phyloP scores from a whole-genome alignment of 2,888 invertebrate genomes.

The Onchidella celtica region DNA sequence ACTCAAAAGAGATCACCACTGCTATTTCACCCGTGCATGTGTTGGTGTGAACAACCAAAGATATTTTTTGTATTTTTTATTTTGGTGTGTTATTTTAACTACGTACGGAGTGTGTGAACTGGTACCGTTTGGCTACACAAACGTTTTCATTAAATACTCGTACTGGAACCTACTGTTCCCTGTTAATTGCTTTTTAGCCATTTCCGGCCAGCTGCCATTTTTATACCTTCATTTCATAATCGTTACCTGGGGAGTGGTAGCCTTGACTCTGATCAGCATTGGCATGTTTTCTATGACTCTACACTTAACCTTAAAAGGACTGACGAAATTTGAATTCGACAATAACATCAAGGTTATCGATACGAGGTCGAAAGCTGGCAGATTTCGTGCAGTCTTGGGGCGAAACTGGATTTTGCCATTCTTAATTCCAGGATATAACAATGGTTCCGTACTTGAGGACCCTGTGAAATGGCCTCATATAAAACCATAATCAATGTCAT shows the following conservation, averaged over 20 bases:
- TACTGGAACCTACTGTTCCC: slow-evolving; percentile 65
- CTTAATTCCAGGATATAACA: slow-evolving; percentile 66
- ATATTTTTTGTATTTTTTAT: slow-evolving; percentile 73
- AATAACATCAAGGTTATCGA: slow-evolving; percentile 64
- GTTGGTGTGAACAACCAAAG: slow-evolving; percentile 74
- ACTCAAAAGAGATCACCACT: slow-evolving; percentile 78
- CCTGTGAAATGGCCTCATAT: slow-evolving; percentile 66
- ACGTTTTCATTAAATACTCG: slow-evolving; percentile 49
- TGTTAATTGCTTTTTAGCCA: slow-evolving; percentile 58
- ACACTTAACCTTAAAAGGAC: slow-evolving; percentile 57
- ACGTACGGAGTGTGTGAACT: slow-evolving; percentile 60
- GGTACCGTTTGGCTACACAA: slow-evolving; percentile 52
- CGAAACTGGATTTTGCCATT: slow-evolving; percentile 70
- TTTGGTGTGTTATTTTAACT: slow-evolving; percentile 66
- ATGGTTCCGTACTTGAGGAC: slow-evolving; percentile 64
- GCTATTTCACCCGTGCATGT: slow-evolving; percentile 74
- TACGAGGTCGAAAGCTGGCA: slow-evolving; percentile 53
- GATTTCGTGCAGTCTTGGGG: slow-evolving; percentile 69
- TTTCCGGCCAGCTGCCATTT: slow-evolving; percentile 57
- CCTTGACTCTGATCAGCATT: slow-evolving; percentile 59
- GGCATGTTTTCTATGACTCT: slow-evolving; percentile 60
- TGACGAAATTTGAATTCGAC: slow-evolving; percentile 70
- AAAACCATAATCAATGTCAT: slow-evolving; percentile 31
- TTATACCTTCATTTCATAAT: slow-evolving; percentile 56
- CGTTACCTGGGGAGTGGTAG: slow-evolving; percentile 63